Evolutionary conservation across 2,113 vertebrate genomes (phyloP).

Genomic region (Dipodomys merriami): DNA sequence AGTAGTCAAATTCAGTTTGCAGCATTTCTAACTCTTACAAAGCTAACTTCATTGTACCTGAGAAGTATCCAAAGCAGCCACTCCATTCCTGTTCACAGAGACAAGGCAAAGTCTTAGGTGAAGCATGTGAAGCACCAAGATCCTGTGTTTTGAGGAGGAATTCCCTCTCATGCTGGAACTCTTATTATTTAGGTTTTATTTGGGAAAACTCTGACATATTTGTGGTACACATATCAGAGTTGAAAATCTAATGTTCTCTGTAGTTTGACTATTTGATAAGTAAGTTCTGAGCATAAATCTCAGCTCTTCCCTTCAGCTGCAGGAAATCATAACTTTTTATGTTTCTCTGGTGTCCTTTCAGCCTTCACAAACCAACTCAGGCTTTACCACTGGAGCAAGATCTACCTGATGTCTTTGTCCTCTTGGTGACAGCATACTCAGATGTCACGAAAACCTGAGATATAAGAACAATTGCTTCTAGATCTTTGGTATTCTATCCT

Average conservation of each 20-base stretch:
- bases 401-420: background rate
- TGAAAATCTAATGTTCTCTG: background rate
- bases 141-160: background rate
- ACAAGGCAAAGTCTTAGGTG: too few species aligned
- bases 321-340: background rate
- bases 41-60: background rate
- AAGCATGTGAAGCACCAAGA: too few species aligned
- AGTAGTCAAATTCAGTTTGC: background rate
- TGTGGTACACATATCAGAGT: background rate
- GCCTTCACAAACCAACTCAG: background rate
- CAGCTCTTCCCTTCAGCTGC: background rate
- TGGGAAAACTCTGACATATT: background rate
- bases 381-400: background rate
- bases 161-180: background rate
- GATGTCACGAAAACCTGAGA: background rate
- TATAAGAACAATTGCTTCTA: background rate
- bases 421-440: background rate
- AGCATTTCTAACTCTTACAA: background rate
- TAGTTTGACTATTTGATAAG: background rate
- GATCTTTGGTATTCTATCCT: background rate
- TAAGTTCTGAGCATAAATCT: background rate
- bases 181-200: background rate
- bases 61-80: background rate
- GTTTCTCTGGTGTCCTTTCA: background rate
- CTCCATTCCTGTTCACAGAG: background rate